These are phyloP conservation scores for Cephalopterus ornatus DNA, from an alignment of 2,113 vertebrate genomes.

Conservation along the genomic window DNA sequence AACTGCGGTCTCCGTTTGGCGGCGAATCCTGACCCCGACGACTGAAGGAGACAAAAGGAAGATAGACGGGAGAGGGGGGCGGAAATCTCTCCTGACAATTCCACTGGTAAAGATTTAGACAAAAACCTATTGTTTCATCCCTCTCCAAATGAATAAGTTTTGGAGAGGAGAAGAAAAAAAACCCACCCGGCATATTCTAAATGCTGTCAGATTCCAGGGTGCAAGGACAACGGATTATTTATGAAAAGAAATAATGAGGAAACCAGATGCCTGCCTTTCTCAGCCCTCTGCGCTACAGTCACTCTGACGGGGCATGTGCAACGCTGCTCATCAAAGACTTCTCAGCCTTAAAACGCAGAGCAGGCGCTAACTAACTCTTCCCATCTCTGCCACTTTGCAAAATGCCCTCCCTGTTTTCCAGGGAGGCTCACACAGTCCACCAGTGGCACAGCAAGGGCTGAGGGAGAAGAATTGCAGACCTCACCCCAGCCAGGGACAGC, in stretches of 20 bases:
- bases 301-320: not conserved
- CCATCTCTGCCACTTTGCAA: not conserved
- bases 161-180: rapidly evolving
- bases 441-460: not conserved
- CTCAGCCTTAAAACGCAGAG: not conserved
- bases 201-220: conserved; percentile 39
- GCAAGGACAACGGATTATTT: conserved; percentile 51
- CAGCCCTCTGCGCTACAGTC: not conserved
- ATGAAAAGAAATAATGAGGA: conserved; percentile 42
- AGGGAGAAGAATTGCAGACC: not conserved
- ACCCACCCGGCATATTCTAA: not conserved
- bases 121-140: conserved; percentile 43
- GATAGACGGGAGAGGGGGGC: conserved; percentile 32
- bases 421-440: not conserved
- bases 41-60: conserved; percentile 76
- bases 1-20: conserved; percentile 73
- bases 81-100: conserved; percentile 65
- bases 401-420: not conserved
- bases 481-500: not conserved
- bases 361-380: not conserved
- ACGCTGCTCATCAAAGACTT: not conserved
- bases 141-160: conserved; percentile 22
- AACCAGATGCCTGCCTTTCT: conserved; percentile 48
- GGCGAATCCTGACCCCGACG: conserved; percentile 67
- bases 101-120: conserved; percentile 56